phyloP scores from a whole-genome alignment of 1,140 invertebrate genomes.

The Grapholita molesta region DNA sequence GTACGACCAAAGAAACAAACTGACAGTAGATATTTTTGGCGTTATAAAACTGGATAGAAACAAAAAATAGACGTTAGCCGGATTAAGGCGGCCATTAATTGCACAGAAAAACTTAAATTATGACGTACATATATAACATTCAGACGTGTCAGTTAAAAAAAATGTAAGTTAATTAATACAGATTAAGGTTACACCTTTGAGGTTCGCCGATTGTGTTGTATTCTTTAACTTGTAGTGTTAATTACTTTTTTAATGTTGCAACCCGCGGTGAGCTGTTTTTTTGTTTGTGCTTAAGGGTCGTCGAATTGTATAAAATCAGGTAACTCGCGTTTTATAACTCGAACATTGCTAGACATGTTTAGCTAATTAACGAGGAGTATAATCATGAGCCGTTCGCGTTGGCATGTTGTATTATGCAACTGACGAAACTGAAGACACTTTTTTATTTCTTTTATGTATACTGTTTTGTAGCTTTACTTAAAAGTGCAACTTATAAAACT shows the following conservation, averaged over 20 bases:
- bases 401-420: no score
- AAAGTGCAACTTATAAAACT: no score
- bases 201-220: background rate
- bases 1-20: no score
- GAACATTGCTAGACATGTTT: no score
- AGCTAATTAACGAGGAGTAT: no score
- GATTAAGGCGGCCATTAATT: conserved; percentile 5
- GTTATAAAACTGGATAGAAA: background rate
- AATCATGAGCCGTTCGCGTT: no score
- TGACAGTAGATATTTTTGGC: background rate
- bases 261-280: background rate
- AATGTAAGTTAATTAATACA: background rate
- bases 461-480: no score
- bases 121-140: background rate
- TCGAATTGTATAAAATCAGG: background rate
- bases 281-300: background rate
- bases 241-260: background rate
- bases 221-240: background rate
- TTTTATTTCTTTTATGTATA: no score
- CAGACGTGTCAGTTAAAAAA: background rate
- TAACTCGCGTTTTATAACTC: no score
- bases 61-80: background rate
- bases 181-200: background rate
- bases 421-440: no score
- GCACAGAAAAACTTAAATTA: background rate